These are phyloP conservation scores for Orthonevra nobilis DNA, from an alignment of 2,888 invertebrate genomes.

Conservation along the genomic window DNA sequence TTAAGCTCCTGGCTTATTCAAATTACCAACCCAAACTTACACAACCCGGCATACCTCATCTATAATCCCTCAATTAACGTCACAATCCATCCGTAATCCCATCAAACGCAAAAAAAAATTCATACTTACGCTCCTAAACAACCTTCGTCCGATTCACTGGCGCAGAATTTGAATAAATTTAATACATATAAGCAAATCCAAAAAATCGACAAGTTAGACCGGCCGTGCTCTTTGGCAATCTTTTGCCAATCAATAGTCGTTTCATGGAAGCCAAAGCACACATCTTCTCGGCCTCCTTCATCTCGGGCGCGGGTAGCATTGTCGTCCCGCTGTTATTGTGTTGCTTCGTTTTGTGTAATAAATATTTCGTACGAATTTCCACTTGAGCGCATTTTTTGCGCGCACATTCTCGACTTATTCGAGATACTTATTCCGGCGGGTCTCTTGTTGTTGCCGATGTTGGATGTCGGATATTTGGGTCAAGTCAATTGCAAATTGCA, in stretches of 20 bases:
- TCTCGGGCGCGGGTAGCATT: slow-evolving; percentile 7
- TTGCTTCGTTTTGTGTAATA: slow-evolving; percentile 30
- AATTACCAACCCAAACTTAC: slow-evolving; percentile 1
- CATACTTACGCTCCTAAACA: slow-evolving; percentile 53
- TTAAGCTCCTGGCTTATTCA: too few relatives aligned
- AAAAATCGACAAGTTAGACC: slow-evolving; percentile 2
- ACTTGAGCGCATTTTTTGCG: slow-evolving; percentile 55
- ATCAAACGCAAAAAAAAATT: slow-evolving; percentile 19
- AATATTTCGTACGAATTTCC: slow-evolving; percentile 62
- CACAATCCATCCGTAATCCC: slow-evolving; percentile 17
- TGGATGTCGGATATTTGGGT: slow-evolving; percentile 46
- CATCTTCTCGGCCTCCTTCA: background rate
- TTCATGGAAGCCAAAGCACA: background rate
- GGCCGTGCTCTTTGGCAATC: slow-evolving; percentile 4
- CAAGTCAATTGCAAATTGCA: slow-evolving; percentile 67
- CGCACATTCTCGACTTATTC: slow-evolving; percentile 34
- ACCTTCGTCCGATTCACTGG: slow-evolving; percentile 32
- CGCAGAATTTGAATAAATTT: slow-evolving; percentile 37
- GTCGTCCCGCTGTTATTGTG: background rate
- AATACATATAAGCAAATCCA: background rate
- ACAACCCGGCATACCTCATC: background rate
- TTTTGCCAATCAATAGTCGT: slow-evolving; percentile 27
- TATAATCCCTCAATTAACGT: background rate
- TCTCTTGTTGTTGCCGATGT: slow-evolving; percentile 10
- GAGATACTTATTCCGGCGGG: slow-evolving; percentile 37